Evolutionary conservation across 2,888 invertebrate species (phyloP).

Genomic region (Cryptocheilus praepositus): DNA sequence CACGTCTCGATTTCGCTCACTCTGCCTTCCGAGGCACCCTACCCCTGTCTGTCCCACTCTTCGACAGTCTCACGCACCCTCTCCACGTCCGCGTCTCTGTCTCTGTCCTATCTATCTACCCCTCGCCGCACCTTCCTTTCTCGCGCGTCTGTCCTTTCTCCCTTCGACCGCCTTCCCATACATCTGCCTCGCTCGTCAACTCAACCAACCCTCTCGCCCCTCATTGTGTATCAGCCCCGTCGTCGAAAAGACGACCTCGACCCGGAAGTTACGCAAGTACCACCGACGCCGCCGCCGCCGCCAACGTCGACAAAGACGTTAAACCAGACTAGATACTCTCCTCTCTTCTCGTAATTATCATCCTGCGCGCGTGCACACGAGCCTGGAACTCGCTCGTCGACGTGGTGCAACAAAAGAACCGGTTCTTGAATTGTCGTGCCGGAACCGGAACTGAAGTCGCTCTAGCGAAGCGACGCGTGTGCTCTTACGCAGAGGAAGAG

Average conservation of each 20-base stretch:
- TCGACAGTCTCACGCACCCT: background rate
- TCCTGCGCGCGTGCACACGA: no score
- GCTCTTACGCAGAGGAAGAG: no score
- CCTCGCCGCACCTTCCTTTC: background rate
- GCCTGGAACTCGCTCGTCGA: no score
- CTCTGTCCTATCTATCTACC: background rate
- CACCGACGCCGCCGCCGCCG: no score
- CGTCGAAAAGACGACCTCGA: constrained; percentile 6
- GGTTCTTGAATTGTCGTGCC: no score
- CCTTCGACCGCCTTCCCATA: background rate
- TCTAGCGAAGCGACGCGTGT: no score
- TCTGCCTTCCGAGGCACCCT: background rate
- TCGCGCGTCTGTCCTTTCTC: background rate
- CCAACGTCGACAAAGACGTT: no score
- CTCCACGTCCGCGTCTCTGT: background rate
- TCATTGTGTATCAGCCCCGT: no score
- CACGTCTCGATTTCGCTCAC: constrained; percentile 18
- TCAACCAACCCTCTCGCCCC: background rate
- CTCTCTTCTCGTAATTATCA: no score
- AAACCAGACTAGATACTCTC: no score
- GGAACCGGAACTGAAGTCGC: no score
- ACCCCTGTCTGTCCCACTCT: background rate
- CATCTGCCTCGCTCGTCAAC: background rate
- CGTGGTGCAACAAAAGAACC: no score
- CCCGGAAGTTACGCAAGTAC: background rate